A percentile compares a stretch with the other conserved stretches of the same genome.
These are phyloP conservation scores for Eilema depressum DNA, from an alignment of 2,888 invertebrate species.

Conservation along the genomic window DNA sequence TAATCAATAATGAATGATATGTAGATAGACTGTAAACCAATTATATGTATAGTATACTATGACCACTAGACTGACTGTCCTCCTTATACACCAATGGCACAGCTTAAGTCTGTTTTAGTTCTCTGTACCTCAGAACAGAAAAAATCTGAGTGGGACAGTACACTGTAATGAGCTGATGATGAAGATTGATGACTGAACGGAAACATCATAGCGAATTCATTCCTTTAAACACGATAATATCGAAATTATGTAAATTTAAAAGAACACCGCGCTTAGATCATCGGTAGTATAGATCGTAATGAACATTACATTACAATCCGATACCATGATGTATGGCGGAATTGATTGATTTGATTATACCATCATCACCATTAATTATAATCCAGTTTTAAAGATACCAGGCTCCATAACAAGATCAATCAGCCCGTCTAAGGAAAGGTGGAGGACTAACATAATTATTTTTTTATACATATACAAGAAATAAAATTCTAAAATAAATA, in stretches of 20 bases:
- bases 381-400: conserved; percentile 1
- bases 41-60: too few species aligned
- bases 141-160: background rate
- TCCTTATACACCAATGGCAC: background rate
- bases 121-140: background rate
- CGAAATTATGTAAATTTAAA: background rate
- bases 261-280: conserved; percentile 3
- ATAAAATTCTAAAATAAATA: background rate
- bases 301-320: background rate
- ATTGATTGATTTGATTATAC: conserved; percentile 2
- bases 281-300: conserved; percentile 2
- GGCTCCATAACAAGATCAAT: conserved; percentile 10
- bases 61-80: too few species aligned
- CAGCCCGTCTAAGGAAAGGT: background rate
- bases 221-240: background rate
- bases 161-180: conserved; percentile 3
- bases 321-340: background rate
- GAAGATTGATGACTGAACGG: conserved; percentile 4
- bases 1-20: background rate
- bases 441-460: too few species aligned
- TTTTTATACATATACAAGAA: too few species aligned
- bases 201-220: background rate
- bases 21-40: background rate
- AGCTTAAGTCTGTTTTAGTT: background rate
- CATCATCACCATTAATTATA: background rate